A percentile compares a stretch with the other conserved stretches of the same genome.
Conservation (phyloP, 2,888 invertebrate species). For the Papilio demoleus region DNA sequence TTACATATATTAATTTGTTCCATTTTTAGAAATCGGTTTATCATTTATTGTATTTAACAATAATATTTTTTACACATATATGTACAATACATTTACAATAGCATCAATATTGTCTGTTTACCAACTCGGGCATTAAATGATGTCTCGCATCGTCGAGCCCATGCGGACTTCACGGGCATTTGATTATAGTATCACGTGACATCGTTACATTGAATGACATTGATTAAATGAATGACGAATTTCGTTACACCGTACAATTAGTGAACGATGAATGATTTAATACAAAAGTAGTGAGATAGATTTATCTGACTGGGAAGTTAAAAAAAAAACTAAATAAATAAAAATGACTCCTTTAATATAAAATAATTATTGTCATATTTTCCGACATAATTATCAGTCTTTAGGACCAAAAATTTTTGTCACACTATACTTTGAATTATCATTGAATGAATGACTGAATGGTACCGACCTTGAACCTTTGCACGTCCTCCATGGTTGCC, state of each 20-base stretch:
- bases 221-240: neutral
- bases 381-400: too few relatives aligned
- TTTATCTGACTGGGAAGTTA: too few relatives aligned
- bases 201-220: constrained; percentile 14
- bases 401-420: too few relatives aligned
- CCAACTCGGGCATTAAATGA: constrained; percentile 32
- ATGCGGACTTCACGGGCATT: constrained; percentile 30
- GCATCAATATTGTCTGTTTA: constrained; percentile 19
- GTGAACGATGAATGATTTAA: neutral
- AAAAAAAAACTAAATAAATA: neutral
- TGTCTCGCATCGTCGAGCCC: constrained; percentile 17
- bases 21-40: too few relatives aligned
- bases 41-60: too few relatives aligned
- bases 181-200: constrained; percentile 23
- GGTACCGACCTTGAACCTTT: constrained; percentile 92
- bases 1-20: too few relatives aligned
- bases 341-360: neutral
- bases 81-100: neutral
- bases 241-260: neutral
- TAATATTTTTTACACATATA: neutral
- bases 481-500: constrained; percentile 97
- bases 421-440: neutral
- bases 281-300: neutral
- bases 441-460: constrained; percentile 24
- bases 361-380: neutral